Percentiles rank a stretch among this genome's conserved stretches.
Conservation (phyloP, 2,797 vertebrate genomes). For the Orientallactaga sibirica region DNA sequence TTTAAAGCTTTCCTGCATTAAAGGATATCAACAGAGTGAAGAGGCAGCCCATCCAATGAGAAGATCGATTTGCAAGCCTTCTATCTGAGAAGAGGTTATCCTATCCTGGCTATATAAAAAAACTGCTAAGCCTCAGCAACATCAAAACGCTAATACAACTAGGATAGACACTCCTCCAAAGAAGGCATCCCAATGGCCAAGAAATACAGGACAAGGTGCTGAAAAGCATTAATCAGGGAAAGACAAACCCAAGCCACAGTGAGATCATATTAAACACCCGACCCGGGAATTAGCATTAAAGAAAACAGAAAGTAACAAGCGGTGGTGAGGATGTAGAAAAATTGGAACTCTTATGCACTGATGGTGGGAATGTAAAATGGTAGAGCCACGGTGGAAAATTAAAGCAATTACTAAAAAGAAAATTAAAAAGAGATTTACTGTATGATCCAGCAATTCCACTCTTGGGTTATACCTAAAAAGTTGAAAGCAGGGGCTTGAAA, state of each 20-base stretch:
- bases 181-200: neutral
- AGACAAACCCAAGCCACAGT: conserved; percentile 18
- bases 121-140: neutral
- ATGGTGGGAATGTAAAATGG: neutral
- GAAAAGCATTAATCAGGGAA: neutral
- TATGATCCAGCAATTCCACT: neutral
- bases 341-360: neutral
- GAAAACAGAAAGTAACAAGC: neutral
- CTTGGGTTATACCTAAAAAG: neutral
- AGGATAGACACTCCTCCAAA: conserved; percentile 20
- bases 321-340: neutral
- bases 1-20: neutral
- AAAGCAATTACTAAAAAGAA: neutral
- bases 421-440: neutral
- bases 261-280: neutral
- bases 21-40: neutral
- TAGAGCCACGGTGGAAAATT: neutral
- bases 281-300: neutral
- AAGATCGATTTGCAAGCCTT: neutral
- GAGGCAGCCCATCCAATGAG: neutral
- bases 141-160: neutral
- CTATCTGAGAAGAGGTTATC: neutral
- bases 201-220: neutral
- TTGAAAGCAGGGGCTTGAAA: neutral
- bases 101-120: conserved; percentile 11